These are phyloP conservation scores for Hemicordylus capensis DNA, from an alignment of 2,113 vertebrate species.

Conservation along the genomic window DNA sequence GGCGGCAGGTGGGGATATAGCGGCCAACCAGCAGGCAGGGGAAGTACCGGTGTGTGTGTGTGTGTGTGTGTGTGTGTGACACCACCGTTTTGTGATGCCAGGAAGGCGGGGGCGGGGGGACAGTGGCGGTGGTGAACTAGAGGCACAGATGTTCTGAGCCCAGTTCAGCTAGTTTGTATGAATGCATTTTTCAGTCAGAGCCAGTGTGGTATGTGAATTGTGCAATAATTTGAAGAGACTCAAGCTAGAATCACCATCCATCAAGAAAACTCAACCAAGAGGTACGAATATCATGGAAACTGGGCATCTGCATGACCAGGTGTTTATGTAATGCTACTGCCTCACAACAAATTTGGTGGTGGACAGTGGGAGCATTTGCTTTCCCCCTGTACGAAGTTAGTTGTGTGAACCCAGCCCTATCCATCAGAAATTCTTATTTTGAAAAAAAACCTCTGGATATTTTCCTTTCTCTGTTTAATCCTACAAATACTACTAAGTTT, in stretches of 20 bases:
- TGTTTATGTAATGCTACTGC: neutral
- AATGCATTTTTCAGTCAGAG: slow-evolving; percentile 41
- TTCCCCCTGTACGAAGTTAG: neutral
- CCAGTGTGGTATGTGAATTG: slow-evolving; percentile 48
- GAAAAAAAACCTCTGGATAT: neutral
- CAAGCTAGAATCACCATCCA: neutral
- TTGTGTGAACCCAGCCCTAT: neutral
- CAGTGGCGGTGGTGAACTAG: too few relatives aligned
- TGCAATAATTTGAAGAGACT: neutral
- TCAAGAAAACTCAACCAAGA: neutral
- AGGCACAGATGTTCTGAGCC: too few relatives aligned
- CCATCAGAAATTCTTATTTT: neutral
- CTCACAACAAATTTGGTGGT: neutral
- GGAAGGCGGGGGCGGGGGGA: too few relatives aligned
- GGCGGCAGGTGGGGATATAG: too few relatives aligned
- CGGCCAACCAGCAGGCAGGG: too few relatives aligned
- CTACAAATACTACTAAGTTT: neutral
- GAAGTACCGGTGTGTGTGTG: too few relatives aligned
- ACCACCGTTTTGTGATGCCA: too few relatives aligned
- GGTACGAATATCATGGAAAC: slow-evolving; percentile 25
- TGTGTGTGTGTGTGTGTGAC: too few relatives aligned
- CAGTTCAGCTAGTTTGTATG: slow-evolving; percentile 8
- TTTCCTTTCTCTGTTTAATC: too few relatives aligned
- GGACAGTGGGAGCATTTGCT: neutral
- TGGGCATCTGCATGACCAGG: slow-evolving; percentile 19